phyloP scores from a whole-genome alignment of 2,797 vertebrate genomes.

The Lates japonicus region DNA sequence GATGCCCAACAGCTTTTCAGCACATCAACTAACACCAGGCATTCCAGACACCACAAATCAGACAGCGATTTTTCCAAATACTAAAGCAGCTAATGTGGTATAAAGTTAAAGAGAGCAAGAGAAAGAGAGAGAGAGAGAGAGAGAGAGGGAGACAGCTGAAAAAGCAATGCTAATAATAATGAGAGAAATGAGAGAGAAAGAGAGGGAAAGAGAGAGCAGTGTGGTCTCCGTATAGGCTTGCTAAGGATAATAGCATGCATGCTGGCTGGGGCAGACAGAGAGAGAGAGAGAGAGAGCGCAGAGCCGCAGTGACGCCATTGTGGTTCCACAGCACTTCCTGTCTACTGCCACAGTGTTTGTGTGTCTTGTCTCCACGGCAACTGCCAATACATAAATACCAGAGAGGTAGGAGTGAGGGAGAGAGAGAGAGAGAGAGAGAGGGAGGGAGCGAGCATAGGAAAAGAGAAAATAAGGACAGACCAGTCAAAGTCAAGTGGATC shows the following conservation, averaged over 20 bases:
- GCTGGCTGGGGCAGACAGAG: constrained; percentile 63
- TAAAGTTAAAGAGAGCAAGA: constrained; percentile 38
- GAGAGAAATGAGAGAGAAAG: constrained; percentile 73
- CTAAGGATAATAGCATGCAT: constrained; percentile 81
- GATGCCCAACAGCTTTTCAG: constrained; percentile 61
- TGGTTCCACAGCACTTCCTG: constrained; percentile 90
- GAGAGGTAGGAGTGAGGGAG: constrained; percentile 57
- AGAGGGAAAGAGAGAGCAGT: constrained; percentile 49
- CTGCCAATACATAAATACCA: constrained; percentile 88
- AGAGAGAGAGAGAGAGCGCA: constrained; percentile 63
- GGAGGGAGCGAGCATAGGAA: constrained; percentile 24
- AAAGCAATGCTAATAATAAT: constrained; percentile 85
- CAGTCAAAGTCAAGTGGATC: constrained; percentile 78
- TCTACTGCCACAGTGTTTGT: constrained; percentile 89
- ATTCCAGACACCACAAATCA: constrained; percentile 82
- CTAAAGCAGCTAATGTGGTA: constrained; percentile 69
- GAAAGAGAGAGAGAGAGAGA: constrained; percentile 45
- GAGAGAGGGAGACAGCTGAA: constrained; percentile 78
- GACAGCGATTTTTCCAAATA: constrained; percentile 77
- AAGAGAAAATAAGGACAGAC: constrained; percentile 71
- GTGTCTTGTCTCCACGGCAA: constrained; percentile 86
- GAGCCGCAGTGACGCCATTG: constrained; percentile 91
- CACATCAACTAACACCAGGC: constrained; percentile 64
- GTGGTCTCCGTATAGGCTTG: constrained; percentile 77
- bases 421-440: constrained; percentile 27